Percentiles rank a stretch among this genome's conserved stretches.
Evolutionary conservation across 2,113 vertebrate genomes (phyloP).

Genomic region (Cercocebus atys): DNA sequence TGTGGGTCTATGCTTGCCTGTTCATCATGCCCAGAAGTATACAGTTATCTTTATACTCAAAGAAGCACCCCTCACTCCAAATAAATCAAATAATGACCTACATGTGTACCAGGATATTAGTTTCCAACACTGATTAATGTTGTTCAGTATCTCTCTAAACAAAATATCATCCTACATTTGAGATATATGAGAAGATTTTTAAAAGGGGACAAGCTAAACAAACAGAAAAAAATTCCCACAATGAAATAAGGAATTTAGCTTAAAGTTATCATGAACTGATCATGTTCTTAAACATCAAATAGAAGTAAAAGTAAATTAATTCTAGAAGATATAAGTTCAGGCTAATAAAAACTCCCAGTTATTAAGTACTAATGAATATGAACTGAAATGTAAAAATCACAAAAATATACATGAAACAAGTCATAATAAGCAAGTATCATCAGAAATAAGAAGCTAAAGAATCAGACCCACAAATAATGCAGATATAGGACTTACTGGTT

Average conservation of each 20-base stretch:
- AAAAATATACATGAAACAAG: background rate
- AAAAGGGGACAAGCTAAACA: background rate
- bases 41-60: background rate
- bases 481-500: background rate
- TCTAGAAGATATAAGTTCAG: background rate
- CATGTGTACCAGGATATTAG: background rate
- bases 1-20: background rate
- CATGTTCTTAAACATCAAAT: background rate
- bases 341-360: conserved; percentile 4
- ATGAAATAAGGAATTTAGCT: background rate
- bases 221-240: background rate
- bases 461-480: background rate
- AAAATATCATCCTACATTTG: background rate
- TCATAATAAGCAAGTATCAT: background rate
- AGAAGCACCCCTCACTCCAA: background rate
- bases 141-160: background rate
- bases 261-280: background rate
- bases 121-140: background rate
- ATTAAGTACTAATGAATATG: background rate
- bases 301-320: background rate
- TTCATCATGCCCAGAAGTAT: background rate
- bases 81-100: background rate
- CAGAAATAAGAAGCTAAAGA: background rate
- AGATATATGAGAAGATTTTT: background rate
- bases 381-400: conserved; percentile 16